Evolutionary conservation across 2,888 invertebrate genomes (phyloP), one percentile per base, ranked within the genome.

Genomic region (Biston stratarius): DNA sequence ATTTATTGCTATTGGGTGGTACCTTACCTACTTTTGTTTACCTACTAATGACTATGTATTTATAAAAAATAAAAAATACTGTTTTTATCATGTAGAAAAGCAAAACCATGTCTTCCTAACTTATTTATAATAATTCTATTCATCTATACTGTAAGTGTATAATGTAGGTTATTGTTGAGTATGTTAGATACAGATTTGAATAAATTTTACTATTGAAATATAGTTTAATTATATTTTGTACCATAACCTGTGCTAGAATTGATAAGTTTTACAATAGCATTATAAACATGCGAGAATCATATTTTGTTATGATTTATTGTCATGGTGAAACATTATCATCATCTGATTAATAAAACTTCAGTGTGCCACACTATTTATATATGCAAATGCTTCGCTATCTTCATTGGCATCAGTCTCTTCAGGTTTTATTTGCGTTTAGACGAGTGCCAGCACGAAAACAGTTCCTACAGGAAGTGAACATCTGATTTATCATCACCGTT

Each of bases 401-500:
- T 48, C 60, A 67, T 55, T 69, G 73, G 71, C 71, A 74, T 76
- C 74, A 33, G 66, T 73, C 66, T 72, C 66, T 72, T 67, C 59
- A 68, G 59, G 59, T 68, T 59, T 69, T 67, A 66, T 71, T 64
- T 67, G 63, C 65, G 68, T 68, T 77, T 75, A 48, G 64, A 62
- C 57, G 55, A 61, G 53, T 59, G 49, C 38, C 66, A 58, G 53
- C 61, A 64, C 65, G 57, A 63, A 69, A 77, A 74, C 73, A 73
- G 71, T 72, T 76, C 72, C 69, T 75, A 77, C 80, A 82, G 86
- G 88, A 87, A 86, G 84, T 81, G 78, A 78, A 80, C 74, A 79
- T 79, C 77, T 78, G 78, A 81, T 77, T 67, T 76, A 77, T 79
- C 72, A 81, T 76, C 69, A 76, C 64, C 64, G 71, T 84, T 88